phyloP scores from a whole-genome alignment of 1,140 invertebrate genomes.

The Zaprionus kolodkinae region DNA sequence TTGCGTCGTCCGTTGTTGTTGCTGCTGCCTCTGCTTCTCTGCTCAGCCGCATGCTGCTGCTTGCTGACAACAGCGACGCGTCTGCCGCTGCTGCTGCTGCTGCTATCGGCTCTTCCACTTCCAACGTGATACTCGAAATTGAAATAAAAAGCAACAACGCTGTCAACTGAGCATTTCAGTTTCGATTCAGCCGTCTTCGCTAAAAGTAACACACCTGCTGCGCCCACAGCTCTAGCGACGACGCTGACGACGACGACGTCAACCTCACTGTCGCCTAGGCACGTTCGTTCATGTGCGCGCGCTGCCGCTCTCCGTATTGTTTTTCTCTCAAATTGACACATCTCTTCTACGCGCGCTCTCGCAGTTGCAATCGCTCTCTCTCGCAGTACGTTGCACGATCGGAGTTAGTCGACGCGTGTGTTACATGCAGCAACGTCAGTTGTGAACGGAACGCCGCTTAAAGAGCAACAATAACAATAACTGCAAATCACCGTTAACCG shows the following conservation, averaged over 20 bases:
- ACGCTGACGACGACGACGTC: conserved; percentile 13
- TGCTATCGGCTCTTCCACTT: conserved; percentile 74
- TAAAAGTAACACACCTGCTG: conserved; percentile 68
- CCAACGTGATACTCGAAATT: conserved; percentile 49
- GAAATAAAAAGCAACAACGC: conserved; percentile 77
- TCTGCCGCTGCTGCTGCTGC: conserved; percentile 38
- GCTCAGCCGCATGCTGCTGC: conserved; percentile 40
- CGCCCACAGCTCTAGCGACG: conserved; percentile 10
- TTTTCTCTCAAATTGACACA: background rate
- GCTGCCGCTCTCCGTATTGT: conserved; percentile 17
- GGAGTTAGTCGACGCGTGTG: conserved; percentile 57
- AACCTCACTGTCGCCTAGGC: conserved; percentile 16
- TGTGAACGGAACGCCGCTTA: conserved; percentile 47
- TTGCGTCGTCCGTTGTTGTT: conserved; percentile 45
- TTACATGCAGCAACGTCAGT: conserved; percentile 67
- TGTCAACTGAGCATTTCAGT: conserved; percentile 79
- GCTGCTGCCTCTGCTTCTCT: conserved; percentile 32
- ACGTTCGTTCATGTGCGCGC: conserved; percentile 7
- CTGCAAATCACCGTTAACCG: background rate
- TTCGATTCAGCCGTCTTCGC: conserved; percentile 76
- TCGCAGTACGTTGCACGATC: conserved; percentile 57
- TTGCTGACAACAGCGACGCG: background rate
- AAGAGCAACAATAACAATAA: conserved; percentile 37
- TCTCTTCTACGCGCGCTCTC: conserved; percentile 43
- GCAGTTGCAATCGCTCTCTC: background rate